Evolutionary conservation across 1,140 invertebrate genomes (phyloP).

Genomic region (Drosophila tropicalis): DNA sequence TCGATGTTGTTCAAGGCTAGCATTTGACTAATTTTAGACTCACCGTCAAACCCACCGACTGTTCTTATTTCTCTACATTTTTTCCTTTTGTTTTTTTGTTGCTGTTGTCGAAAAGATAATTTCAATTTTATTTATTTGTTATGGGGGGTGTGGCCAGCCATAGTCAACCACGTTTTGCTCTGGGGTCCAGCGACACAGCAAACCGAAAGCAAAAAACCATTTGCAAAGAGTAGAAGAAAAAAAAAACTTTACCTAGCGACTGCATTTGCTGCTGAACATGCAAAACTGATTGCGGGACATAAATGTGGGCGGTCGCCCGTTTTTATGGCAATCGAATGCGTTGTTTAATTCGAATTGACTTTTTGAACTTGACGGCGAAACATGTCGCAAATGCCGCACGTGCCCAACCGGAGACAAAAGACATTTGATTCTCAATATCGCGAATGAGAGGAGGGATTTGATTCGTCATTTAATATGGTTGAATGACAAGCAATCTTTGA

Average conservation of each 20-base stretch:
- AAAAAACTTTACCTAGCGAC: not conserved
- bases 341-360: conserved; percentile 79
- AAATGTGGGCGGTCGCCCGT: conserved; percentile 49
- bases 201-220: conserved; percentile 23
- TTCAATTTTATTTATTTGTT: conserved; percentile 70
- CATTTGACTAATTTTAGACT: conserved; percentile 50
- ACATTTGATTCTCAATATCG: not conserved
- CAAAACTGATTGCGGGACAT: conserved; percentile 37
- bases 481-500: conserved; percentile 8
- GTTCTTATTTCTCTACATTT: conserved; percentile 28
- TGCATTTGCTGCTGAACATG: conserved; percentile 46
- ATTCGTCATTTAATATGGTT: conserved; percentile 15
- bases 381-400: conserved; percentile 52
- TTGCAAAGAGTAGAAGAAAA: conserved; percentile 17
- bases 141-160: conserved; percentile 55
- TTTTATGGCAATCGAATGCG: conserved; percentile 76
- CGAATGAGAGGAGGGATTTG: not conserved
- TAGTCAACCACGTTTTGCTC: conserved; percentile 52
- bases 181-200: conserved; percentile 20
- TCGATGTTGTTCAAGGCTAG: conserved; percentile 55
- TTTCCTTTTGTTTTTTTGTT: conserved; percentile 10
- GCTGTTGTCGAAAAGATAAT: conserved; percentile 48
- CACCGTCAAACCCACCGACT: conserved; percentile 14
- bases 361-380: conserved; percentile 69
- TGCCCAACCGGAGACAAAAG: conserved; percentile 29